These are phyloP conservation scores for Cetoscarus ocellatus DNA, from an alignment of 2,797 vertebrate genomes.

Conservation along the genomic window DNA sequence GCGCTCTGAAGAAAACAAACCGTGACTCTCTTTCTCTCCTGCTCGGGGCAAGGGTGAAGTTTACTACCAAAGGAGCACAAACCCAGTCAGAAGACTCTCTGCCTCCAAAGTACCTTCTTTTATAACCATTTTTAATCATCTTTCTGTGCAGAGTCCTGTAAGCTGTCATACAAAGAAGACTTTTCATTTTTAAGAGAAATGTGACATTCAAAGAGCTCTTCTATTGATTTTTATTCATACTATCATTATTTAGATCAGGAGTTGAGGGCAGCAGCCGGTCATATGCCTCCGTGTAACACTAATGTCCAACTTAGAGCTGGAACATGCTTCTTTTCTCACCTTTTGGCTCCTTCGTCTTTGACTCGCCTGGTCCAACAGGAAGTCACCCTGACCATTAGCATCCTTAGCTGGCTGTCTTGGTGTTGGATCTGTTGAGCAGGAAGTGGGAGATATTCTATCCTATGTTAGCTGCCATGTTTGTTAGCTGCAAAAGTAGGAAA, in stretches of 20 bases:
- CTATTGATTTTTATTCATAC: conserved; percentile 21
- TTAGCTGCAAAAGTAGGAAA: no score
- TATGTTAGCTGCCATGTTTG: no score
- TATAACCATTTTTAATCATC: conserved; percentile 75
- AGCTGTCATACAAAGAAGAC: conserved; percentile 47
- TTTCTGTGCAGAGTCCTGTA: conserved; percentile 55
- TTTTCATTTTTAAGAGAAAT: conserved; percentile 48
- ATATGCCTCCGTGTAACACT: no score
- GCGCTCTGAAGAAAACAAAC: conserved; percentile 43
- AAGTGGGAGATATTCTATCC: no score
- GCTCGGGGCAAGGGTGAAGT: conserved; percentile 63
- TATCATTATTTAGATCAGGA: neutral
- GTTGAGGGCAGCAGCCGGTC: no score
- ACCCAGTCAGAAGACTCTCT: conserved; percentile 75
- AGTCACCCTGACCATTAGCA: no score
- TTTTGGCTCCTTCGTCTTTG: no score
- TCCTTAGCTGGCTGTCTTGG: no score
- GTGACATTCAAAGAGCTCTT: conserved; percentile 33
- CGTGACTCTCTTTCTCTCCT: conserved; percentile 40
- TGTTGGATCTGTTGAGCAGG: no score
- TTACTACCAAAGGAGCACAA: conserved; percentile 84
- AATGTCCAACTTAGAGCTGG: no score
- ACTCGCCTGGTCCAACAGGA: no score
- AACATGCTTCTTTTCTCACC: no score
- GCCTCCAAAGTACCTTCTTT: conserved; percentile 75